phyloP scores from a whole-genome alignment of 2,888 invertebrate species.

The Copidosoma aretas region DNA sequence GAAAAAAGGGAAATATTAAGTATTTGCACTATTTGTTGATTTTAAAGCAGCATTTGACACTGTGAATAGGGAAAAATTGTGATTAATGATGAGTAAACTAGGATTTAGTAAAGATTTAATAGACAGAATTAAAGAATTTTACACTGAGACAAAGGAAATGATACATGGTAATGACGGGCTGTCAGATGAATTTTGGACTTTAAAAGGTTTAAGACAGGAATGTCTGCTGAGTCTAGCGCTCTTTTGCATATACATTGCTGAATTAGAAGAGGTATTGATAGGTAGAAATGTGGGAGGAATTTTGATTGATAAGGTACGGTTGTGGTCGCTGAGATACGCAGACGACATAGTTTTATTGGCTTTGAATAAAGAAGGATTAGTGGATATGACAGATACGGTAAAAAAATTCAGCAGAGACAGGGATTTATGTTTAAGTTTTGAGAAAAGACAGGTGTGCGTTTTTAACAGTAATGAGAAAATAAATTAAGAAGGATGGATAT shows the following conservation, averaged over 20 bases:
- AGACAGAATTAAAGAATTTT: too few relatives aligned
- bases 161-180: too few relatives aligned
- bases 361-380: conserved; percentile 6
- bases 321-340: conserved; percentile 36
- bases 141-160: too few relatives aligned
- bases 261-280: conserved; percentile 29
- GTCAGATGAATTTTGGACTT: too few relatives aligned
- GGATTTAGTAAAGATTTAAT: conserved; percentile 29
- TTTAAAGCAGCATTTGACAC: conserved; percentile 42
- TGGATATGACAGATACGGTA: conserved; percentile 17
- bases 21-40: conserved; percentile 34
- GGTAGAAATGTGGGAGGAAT: conserved; percentile 32
- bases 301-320: conserved; percentile 12
- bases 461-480: conserved; percentile 17
- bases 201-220: too few relatives aligned
- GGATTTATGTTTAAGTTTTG: conserved; percentile 24
- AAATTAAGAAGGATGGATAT: conserved; percentile 20
- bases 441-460: conserved; percentile 24
- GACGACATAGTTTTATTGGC: conserved; percentile 23
- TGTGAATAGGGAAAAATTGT: conserved; percentile 36
- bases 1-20: conserved; percentile 19
- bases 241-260: conserved; percentile 37
- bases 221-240: too few relatives aligned
- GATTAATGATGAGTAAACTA: conserved; percentile 30
- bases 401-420: conserved; percentile 21